Evolutionary conservation across 2,113 vertebrate genomes (phyloP).

Genomic region (Hystrix cristata): DNA sequence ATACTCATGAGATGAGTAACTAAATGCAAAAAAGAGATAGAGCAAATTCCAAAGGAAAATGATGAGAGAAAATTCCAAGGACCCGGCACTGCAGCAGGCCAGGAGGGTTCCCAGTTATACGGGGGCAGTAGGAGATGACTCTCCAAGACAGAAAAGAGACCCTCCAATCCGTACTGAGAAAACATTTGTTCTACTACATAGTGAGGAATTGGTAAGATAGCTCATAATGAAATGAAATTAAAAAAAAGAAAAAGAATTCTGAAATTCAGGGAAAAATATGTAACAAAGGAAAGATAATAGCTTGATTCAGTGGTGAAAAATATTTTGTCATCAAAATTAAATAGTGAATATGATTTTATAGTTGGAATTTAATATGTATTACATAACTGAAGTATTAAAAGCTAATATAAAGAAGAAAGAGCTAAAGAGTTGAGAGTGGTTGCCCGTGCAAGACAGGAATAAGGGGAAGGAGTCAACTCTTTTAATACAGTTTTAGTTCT

Average conservation of each 20-base stretch:
- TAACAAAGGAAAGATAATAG: conserved; percentile 14
- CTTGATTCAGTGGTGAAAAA: background rate
- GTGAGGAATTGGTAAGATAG: background rate
- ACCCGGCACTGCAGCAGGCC: background rate
- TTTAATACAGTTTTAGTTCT: background rate
- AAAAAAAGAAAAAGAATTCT: background rate
- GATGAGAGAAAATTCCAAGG: background rate
- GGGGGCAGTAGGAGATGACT: background rate
- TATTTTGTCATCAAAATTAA: background rate
- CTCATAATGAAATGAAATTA: background rate
- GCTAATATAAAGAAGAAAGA: background rate
- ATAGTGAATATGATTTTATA: background rate
- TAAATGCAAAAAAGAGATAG: background rate
- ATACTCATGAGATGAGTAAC: background rate
- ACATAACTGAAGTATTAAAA: conserved; percentile 17
- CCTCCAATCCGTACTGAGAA: background rate
- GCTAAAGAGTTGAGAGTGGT: background rate
- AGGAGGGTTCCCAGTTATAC: background rate
- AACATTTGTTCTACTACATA: background rate
- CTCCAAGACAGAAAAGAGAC: background rate
- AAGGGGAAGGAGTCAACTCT: background rate
- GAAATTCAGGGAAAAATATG: background rate
- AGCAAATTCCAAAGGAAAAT: background rate
- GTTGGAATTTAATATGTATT: background rate
- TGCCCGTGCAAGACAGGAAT: background rate